Conservation (phyloP, 2,888 invertebrate genomes). For the Tineola bisselliella region DNA sequence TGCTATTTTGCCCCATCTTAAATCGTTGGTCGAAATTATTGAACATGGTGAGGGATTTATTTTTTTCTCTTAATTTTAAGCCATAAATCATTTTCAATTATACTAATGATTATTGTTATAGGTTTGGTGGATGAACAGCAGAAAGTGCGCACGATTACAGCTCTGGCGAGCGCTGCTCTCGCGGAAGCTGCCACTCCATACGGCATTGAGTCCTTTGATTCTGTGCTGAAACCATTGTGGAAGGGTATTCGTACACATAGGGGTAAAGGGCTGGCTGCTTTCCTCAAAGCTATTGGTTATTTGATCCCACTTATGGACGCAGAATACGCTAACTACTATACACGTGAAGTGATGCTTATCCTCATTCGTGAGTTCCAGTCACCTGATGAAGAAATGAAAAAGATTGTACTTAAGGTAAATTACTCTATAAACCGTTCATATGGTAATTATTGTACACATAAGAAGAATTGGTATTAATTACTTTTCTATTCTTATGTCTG, state of each 20-base stretch:
- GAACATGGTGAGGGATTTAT: conserved; percentile 85
- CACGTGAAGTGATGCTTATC: conserved; percentile 97
- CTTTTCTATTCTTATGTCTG: too few species aligned
- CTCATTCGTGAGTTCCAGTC: conserved; percentile 99
- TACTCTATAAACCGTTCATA: background rate
- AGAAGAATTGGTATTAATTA: too few species aligned
- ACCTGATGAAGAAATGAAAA: conserved; percentile 99
- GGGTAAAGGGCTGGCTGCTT: conserved; percentile 97
- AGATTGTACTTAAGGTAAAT: conserved; percentile 95
- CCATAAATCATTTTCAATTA: too few species aligned
- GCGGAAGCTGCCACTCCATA: conserved; percentile 99
- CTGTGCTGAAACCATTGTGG: conserved; percentile 98
- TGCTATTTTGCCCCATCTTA: conserved; percentile 97
- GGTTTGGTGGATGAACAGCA: conserved; percentile 98
- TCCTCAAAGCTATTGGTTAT: conserved; percentile 98
- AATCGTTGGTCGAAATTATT: conserved; percentile 98
- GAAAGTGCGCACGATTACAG: conserved; percentile 98
- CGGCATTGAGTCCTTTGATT: conserved; percentile 99
- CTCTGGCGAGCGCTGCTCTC: conserved; percentile 95
- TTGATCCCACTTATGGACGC: conserved; percentile 99
- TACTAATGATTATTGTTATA: conserved; percentile 33
- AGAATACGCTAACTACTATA: conserved; percentile 99
- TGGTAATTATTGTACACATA: too few species aligned
- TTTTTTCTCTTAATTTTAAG: too few species aligned
- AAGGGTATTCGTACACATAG: conserved; percentile 95